phyloP scores from a whole-genome alignment of 2,888 invertebrate genomes.

The Lomographa bimaculata region DNA sequence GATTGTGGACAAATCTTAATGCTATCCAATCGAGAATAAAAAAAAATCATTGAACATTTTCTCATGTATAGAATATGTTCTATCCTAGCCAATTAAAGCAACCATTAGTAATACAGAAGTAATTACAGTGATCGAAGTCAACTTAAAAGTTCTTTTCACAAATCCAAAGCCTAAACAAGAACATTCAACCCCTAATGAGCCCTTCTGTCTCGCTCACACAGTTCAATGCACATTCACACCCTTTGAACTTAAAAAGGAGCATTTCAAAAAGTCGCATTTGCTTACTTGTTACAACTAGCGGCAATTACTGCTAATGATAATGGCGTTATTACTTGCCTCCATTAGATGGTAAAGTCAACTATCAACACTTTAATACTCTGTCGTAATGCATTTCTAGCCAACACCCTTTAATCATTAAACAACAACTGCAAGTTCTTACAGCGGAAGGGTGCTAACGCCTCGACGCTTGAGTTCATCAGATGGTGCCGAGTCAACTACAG shows the following conservation, averaged over 20 bases:
- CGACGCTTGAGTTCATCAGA: not conserved
- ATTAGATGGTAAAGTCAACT: conserved; percentile 42
- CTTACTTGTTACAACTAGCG: conserved; percentile 38
- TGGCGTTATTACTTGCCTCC: conserved; percentile 62
- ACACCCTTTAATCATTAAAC: not conserved
- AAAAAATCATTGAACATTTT: no score
- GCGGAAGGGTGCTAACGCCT: conserved; percentile 2
- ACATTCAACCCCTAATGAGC: no score
- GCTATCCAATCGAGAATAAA: no score
- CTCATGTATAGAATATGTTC: no score
- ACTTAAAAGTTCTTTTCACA: no score
- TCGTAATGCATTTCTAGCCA: conserved; percentile 1
- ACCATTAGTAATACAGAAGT: no score
- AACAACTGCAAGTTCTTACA: not conserved
- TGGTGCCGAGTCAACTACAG: conserved; percentile 2
- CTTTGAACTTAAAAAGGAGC: conserved; percentile 30
- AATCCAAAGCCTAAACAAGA: no score
- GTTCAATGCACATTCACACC: conserved; percentile 25
- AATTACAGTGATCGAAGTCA: no score
- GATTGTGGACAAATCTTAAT: no score
- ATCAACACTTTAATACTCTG: conserved; percentile 5
- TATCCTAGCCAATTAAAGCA: no score
- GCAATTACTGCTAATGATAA: conserved; percentile 69
- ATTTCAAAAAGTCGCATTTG: conserved; percentile 32
- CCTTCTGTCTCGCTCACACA: conserved; percentile 17